These are phyloP conservation scores for Anomalospiza imberbis DNA, from an alignment of 2,797 vertebrate genomes.

Conservation along the genomic window DNA sequence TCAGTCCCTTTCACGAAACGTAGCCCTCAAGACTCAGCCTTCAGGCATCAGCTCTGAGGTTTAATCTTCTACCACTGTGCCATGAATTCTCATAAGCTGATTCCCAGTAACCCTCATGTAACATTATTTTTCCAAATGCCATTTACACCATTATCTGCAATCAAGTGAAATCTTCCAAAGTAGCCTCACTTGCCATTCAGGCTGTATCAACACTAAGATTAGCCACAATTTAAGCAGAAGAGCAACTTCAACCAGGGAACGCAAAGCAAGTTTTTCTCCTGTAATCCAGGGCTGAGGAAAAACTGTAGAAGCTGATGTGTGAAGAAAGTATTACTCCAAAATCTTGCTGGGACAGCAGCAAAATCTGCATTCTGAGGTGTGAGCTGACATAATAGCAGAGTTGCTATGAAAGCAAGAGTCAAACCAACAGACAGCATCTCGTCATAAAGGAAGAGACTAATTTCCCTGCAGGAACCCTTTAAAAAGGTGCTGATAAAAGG, in stretches of 20 bases:
- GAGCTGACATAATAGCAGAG: not conserved
- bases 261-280: not conserved
- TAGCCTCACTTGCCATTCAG: not conserved
- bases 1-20: not conserved
- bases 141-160: not conserved
- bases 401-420: not conserved
- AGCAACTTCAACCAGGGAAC: not conserved
- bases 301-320: not conserved
- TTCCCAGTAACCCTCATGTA: not conserved
- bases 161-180: not conserved
- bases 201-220: not conserved
- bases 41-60: not conserved
- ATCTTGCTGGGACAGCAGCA: not conserved
- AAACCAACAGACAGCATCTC: not conserved
- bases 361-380: not conserved
- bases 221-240: not conserved
- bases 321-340: not conserved
- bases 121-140: not conserved
- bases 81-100: not conserved
- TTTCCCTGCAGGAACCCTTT: not conserved
- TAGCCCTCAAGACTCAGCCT: not conserved
- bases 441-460: not conserved
- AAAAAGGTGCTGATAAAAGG: not conserved
- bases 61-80: not conserved
- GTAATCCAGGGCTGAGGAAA: not conserved